Evolutionary conservation across 2,888 invertebrate species (phyloP).

Genomic region (Papilio protenor): DNA sequence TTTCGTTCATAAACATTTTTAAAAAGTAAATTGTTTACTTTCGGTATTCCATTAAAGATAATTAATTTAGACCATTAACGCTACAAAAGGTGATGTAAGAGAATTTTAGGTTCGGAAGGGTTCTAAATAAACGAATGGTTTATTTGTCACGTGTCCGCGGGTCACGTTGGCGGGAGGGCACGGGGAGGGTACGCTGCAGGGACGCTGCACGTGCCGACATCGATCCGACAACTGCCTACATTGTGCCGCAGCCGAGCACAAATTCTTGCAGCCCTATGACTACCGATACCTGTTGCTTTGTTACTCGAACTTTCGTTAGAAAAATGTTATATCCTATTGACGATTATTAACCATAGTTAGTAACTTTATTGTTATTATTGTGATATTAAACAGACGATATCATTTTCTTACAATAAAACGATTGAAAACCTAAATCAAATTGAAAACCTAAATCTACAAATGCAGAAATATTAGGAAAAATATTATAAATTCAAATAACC

Average conservation of each 20-base stretch:
- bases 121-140: slow-evolving; percentile 32
- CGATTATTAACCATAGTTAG: background rate
- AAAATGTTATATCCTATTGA: background rate
- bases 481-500: background rate
- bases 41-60: background rate
- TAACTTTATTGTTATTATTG: too few species aligned
- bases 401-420: too few species aligned
- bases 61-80: slow-evolving; percentile 25
- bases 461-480: background rate
- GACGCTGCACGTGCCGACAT: slow-evolving; percentile 59
- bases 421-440: too few species aligned
- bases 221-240: slow-evolving; percentile 41
- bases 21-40: background rate
- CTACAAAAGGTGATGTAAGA: slow-evolving; percentile 9
- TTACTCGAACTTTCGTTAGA: background rate
- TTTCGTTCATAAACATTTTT: background rate
- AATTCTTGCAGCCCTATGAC: slow-evolving; percentile 37
- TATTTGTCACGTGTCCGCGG: slow-evolving; percentile 36
- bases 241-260: slow-evolving; percentile 31
- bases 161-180: slow-evolving; percentile 39
- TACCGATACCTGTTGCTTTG: slow-evolving; percentile 37
- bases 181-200: slow-evolving; percentile 50
- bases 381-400: too few species aligned
- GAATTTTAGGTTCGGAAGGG: slow-evolving; percentile 3
- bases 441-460: background rate